phyloP scores from a whole-genome alignment of 23 tunicate genomes.

The Styela clava region DNA sequence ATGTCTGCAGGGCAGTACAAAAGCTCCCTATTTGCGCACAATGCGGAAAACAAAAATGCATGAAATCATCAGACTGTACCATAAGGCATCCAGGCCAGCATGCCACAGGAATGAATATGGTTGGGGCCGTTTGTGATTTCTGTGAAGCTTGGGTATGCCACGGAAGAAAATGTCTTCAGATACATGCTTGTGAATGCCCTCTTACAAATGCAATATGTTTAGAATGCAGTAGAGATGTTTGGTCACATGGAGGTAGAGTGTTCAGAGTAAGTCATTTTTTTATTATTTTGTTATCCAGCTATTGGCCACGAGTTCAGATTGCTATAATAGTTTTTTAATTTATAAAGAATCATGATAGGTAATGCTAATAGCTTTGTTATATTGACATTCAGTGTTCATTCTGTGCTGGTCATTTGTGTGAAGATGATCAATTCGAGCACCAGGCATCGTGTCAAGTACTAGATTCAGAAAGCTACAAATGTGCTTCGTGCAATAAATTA shows the following conservation, averaged over 20 bases:
- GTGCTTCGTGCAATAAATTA: conserved; percentile 72
- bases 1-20: conserved; percentile 44
- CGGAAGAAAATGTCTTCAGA: conserved; percentile 72
- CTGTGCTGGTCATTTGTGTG: conserved; percentile 71
- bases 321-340: too few species aligned
- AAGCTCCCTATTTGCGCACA: conserved; percentile 92
- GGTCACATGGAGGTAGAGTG: conserved; percentile 92
- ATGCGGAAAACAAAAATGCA: conserved; percentile 91
- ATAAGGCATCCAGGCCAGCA: conserved; percentile 63
- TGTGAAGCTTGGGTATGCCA: conserved; percentile 98
- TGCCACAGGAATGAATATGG: conserved; percentile 44
- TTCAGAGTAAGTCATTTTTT: conserved; percentile 25
- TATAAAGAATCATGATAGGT: too few species aligned
- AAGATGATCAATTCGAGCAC: conserved; percentile 98
- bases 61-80: conserved; percentile 79
- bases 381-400: conserved; percentile 84
- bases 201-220: conserved; percentile 75
- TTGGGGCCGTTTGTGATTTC: conserved; percentile 94
- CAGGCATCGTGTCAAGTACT: conserved; percentile 90
- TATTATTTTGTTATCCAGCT: too few species aligned
- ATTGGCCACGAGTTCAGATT: too few species aligned
- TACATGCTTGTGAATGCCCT: conserved; percentile 94
- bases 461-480: conserved; percentile 82
- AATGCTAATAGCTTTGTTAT: too few species aligned
- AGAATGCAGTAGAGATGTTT: conserved; percentile 86